Base-by-base conservation (phyloP, 2,797 vertebrate species). In the Sarcophilus harrisii region DNA sequence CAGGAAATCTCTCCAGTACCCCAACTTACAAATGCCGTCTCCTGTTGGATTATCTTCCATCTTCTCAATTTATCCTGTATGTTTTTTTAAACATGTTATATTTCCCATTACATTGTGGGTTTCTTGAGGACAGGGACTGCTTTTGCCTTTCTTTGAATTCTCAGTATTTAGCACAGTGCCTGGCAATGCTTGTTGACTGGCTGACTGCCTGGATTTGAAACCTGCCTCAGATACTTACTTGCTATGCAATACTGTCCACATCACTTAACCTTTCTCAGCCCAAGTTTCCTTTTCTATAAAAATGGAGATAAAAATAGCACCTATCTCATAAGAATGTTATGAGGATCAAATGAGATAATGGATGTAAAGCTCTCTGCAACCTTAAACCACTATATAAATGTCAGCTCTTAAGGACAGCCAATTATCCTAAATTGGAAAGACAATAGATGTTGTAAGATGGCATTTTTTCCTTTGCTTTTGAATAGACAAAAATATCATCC, bases 401-500 rank as follows among this genome's bases (percentile, higher is more conserved):
- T 0, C 13, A 66, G 57, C 95, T 8, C 29, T 95, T 66, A 66
- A 87, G 73, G 0, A 58, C 0, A 58, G 12, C 24, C 24, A 95
- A 54, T 55, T 95, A 10, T 62, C 58, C 66, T 45, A 92, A 55
- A 58, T 29, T 92, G 81, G 38, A 90, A 93, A 94, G 94, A 94
- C 32, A 57, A n/a, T 55, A 12, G 1, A 89, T 52, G 91, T 1
- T 52, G 1, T 62, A 57, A 93, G 18, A 14, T 58, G 27, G 0
- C 87, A 10, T 57, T 93, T 96, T 54, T 96, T 55, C 95, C 30
- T 38, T 60, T 90, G n/a, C 62, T 94, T 58, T 58, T 90, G 92
- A 96, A 18, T 52, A 52, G 93, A 62, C 30, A 3, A 49, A 87
- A 87, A 87, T 81, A 24, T 66, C 60, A 59, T 1, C 14, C n/a